Base-by-base conservation (phyloP, 2,888 invertebrate species). In the Ormyrus nitidulus region DNA sequence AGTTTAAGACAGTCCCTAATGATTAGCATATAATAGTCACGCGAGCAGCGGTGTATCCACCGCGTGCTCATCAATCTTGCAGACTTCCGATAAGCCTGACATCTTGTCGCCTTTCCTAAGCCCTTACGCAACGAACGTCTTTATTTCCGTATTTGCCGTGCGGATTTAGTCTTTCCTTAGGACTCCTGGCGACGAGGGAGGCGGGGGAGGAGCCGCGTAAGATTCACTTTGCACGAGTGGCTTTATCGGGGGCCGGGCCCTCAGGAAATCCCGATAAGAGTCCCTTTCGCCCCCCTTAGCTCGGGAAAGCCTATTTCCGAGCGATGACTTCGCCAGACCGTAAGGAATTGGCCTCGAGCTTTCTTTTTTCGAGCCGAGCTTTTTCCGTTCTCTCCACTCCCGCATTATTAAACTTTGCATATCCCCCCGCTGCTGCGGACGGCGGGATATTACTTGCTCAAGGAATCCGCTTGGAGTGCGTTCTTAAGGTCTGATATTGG, bases 231-330 rank as follows among this genome's bases (percentile, higher is more conserved):
- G 54, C 53, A 44, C 58, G 54, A 78, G 59, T 73, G 72, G 72
- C 71, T 71, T 65, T 77, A 77, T 71, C 71, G 77, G 7, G 19
- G n/a, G 6, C 49, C 13, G 11, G 11, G 34, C 77, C 48, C 68
- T 10, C 66, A 72, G 78, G 66, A 78, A 72, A 68, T 78, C 54
- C 66, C 66, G 78, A 78, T 72, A 78, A 78, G 66, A 66, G 59
- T 65, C 58, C 77, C 71, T 62, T 54, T 46, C 48, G 34, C 51
- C 46, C 9, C 9, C 11, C 10, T 48, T 5, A 6, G 34, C 61
- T 53, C 53, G 13, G 10, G 48, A n/a, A 6, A 61, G 58, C 77
- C 77, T 77, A 77, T 77, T 70, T 77, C 70, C 77, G 77, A 64
- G 13, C 64, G 64, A 70, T 62, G 70, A 58, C 70, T 69, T 46